A percentile compares a stretch with the other conserved stretches of the same genome.
phyloP scores from a whole-genome alignment of 2,797 vertebrate species.

The Meda fulgida region DNA sequence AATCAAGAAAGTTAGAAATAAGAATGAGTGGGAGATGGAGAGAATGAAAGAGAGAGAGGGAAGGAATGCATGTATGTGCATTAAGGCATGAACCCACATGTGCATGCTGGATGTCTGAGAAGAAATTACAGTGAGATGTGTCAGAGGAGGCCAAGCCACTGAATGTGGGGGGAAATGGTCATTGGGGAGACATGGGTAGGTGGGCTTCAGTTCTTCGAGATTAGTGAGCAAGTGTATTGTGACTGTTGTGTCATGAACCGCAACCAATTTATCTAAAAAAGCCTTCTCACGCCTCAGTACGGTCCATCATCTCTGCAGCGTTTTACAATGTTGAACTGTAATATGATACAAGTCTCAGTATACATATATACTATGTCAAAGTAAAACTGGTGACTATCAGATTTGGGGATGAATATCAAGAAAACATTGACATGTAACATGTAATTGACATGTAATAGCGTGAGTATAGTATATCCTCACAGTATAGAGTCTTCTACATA shows the following conservation, averaged over 20 bases:
- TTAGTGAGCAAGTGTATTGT: background rate
- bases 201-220: conserved; percentile 16
- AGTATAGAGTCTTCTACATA: background rate
- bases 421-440: background rate
- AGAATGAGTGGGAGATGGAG: background rate
- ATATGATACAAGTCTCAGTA: background rate
- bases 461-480: too few relatives aligned
- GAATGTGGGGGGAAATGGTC: conserved; percentile 26
- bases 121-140: conserved; percentile 60
- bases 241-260: background rate
- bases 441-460: too few relatives aligned
- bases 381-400: background rate
- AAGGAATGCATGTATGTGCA: conserved; percentile 5
- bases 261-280: background rate
- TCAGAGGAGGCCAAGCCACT: conserved; percentile 48
- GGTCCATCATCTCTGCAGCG: background rate
- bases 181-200: conserved; percentile 5
- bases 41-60: background rate
- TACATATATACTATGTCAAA: too few relatives aligned
- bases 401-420: background rate
- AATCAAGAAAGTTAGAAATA: background rate
- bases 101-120: conserved; percentile 24
- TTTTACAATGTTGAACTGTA: background rate
- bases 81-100: conserved; percentile 23
- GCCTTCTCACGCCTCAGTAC: background rate